Percentiles rank a stretch among this genome's conserved stretches.
phyloP scores from a whole-genome alignment of 2,888 invertebrate genomes.

The Eubasilissa splendida region DNA sequence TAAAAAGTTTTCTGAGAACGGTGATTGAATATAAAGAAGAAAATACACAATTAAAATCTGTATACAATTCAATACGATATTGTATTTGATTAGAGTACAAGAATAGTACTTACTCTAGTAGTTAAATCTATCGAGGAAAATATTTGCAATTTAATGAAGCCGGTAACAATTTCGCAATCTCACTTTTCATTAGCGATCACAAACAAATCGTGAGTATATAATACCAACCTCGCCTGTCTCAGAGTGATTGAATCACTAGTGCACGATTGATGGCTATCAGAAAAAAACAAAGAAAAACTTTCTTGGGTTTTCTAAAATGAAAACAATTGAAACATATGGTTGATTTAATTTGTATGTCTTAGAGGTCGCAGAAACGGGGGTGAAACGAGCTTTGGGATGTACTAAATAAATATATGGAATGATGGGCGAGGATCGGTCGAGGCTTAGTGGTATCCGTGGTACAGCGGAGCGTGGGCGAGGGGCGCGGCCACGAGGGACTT shows the following conservation, averaged over 20 bases:
- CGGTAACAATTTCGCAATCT: neutral
- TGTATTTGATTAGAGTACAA: neutral
- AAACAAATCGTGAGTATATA: constrained; percentile 15
- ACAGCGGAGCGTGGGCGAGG: constrained; percentile 58
- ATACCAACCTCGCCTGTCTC: neutral
- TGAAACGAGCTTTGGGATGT: constrained; percentile 43
- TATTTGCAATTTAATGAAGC: neutral
- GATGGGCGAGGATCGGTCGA: constrained; percentile 20
- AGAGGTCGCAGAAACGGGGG: neutral
- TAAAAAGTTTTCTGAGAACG: neutral
- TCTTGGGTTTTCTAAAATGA: neutral
- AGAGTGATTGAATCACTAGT: neutral
- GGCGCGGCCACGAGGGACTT: constrained; percentile 64
- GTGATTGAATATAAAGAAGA: neutral
- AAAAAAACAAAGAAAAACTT: neutral
- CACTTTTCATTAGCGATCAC: constrained; percentile 18
- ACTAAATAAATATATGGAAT: constrained; percentile 29
- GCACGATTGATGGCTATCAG: neutral
- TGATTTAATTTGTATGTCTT: neutral
- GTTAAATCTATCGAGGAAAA: neutral
- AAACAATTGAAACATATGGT: neutral
- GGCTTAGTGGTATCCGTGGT: constrained; percentile 62
- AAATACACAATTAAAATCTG: neutral
- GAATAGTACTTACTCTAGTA: neutral
- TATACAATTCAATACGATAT: neutral